phyloP scores from a whole-genome alignment of 1,140 invertebrate genomes.

The Papilio glaucus region DNA sequence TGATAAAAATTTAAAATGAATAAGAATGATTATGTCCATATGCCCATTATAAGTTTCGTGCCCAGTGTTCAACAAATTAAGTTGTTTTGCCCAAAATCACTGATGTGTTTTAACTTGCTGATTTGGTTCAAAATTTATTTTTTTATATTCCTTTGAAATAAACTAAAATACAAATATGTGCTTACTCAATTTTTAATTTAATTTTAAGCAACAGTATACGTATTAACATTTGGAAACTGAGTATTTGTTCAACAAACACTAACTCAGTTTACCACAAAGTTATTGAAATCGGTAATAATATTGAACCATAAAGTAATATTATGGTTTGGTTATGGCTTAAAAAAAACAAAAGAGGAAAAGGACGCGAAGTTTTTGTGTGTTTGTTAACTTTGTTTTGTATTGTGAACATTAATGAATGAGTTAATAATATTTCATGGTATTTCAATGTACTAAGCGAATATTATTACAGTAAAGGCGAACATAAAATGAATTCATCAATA shows the following conservation, averaged over 20 bases:
- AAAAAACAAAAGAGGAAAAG: constrained; percentile 35
- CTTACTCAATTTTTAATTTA: too few species aligned
- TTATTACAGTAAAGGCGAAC: constrained; percentile 42
- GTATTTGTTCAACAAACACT: too few species aligned
- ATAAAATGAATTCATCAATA: constrained; percentile 78
- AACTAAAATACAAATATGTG: too few species aligned
- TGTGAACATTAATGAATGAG: constrained; percentile 32
- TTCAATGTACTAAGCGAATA: constrained; percentile 48
- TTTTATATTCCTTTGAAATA: too few species aligned
- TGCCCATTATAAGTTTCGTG: not conserved
- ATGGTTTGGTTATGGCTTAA: constrained; percentile 42
- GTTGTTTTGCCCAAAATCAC: too few species aligned
- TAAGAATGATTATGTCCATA: not conserved
- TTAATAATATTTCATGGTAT: constrained; percentile 32
- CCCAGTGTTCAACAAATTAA: too few species aligned
- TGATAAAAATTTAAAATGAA: not conserved
- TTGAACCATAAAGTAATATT: constrained; percentile 1
- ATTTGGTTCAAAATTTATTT: too few species aligned
- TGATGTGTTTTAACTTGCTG: too few species aligned
- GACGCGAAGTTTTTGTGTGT: constrained; percentile 38
- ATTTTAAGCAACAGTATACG: not conserved
- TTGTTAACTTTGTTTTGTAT: constrained; percentile 10
- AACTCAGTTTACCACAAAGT: too few species aligned
- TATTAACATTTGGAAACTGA: not conserved
- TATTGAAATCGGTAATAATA: not conserved